These are phyloP conservation scores for Atherinomorus stipes DNA, from an alignment of 2,113 vertebrate species.

Conservation along the genomic window DNA sequence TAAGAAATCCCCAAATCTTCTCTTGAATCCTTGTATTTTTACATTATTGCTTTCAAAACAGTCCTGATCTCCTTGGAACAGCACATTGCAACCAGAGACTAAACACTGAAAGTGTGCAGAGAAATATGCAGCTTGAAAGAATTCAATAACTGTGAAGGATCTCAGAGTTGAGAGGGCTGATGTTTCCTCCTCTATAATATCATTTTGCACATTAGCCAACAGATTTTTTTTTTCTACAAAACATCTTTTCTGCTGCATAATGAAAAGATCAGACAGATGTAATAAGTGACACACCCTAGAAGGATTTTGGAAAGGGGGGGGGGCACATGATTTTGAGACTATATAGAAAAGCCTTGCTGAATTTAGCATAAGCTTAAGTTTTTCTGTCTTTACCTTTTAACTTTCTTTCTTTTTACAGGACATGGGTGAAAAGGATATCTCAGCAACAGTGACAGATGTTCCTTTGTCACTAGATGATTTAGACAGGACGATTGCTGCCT, in stretches of 20 bases:
- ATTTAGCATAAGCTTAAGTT: not conserved
- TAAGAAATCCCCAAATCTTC: not conserved
- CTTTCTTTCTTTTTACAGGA: slow-evolving; percentile 52
- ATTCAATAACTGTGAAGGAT: not conserved
- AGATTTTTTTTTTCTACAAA: not conserved
- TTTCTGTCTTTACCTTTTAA: not conserved
- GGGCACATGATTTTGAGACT: no score
- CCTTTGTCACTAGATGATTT: slow-evolving; percentile 87
- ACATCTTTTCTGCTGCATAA: not conserved
- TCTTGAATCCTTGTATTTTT: not conserved
- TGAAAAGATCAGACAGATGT: not conserved
- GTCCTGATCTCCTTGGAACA: not conserved
- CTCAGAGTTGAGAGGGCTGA: not conserved
- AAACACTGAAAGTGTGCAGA: not conserved
- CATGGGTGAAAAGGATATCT: slow-evolving; percentile 62
- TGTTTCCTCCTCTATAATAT: not conserved
- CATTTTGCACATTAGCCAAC: not conserved
- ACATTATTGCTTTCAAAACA: slow-evolving; percentile 1
- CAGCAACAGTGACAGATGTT: slow-evolving; percentile 82
- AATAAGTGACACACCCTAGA: not conserved
- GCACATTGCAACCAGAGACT: not conserved
- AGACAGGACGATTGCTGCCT: slow-evolving; percentile 90
- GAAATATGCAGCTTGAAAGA: not conserved
- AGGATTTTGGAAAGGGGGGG: no score
- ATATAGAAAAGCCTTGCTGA: no score